phyloP scores from a whole-genome alignment of 2,888 invertebrate species.

The Calameuta filiformis region DNA sequence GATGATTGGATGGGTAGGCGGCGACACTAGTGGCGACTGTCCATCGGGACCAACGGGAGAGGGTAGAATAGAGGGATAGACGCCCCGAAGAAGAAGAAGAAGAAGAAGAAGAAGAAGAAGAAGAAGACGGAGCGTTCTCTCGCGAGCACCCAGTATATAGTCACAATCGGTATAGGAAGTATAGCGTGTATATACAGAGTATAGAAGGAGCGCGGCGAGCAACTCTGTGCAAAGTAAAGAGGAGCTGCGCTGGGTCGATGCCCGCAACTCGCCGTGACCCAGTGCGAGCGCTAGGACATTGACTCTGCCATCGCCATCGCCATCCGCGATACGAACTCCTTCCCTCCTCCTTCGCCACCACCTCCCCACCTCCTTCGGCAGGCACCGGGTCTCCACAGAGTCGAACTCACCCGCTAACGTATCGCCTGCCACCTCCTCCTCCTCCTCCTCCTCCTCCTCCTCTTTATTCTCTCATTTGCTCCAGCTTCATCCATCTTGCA shows the following conservation, averaged over 20 bases:
- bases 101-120: slow-evolving; percentile 17
- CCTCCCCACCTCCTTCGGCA: slow-evolving; percentile 17
- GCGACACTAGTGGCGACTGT: too few species aligned
- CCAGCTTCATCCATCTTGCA: slow-evolving; percentile 9
- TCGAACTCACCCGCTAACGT: slow-evolving; percentile 54
- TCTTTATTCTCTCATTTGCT: slow-evolving; percentile 32
- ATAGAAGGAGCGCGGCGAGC: slow-evolving; percentile 32
- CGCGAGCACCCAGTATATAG: slow-evolving; percentile 26
- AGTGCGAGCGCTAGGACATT: slow-evolving; percentile 66
- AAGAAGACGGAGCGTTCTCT: slow-evolving; percentile 13
- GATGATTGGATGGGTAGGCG: too few species aligned
- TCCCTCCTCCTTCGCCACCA: slow-evolving; percentile 28
- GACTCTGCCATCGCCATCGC: slow-evolving; percentile 66
- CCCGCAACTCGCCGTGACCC: slow-evolving; percentile 66
- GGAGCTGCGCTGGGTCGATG: slow-evolving; percentile 63
- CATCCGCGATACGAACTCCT: slow-evolving; percentile 65
- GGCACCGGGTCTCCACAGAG: slow-evolving; percentile 23
- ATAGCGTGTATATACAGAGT: slow-evolving; percentile 11
- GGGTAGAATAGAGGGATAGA: neutral
- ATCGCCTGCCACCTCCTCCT: slow-evolving; percentile 48
- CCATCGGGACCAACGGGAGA: neutral
- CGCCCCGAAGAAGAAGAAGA: neutral
- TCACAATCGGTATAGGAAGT: slow-evolving; percentile 5
- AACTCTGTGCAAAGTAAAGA: slow-evolving; percentile 60
- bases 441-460: slow-evolving; percentile 28